Percentiles rank a stretch among this genome's conserved stretches.
Evolutionary conservation across 2,113 vertebrate species (phyloP).

Genomic region (Psophia crepitans): DNA sequence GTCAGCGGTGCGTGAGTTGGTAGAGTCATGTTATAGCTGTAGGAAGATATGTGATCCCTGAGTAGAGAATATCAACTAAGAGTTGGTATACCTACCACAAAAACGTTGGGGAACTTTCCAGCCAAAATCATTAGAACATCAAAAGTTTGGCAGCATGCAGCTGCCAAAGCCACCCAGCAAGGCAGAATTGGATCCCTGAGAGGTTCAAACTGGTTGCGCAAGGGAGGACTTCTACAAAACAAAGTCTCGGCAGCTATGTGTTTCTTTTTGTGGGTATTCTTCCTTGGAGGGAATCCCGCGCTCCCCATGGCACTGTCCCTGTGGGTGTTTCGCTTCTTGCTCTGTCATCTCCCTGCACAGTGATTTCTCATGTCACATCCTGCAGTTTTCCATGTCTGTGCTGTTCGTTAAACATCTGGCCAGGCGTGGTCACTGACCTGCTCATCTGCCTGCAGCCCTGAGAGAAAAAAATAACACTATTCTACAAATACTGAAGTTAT

Average conservation of each 20-base stretch:
- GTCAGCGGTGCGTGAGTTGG: background rate
- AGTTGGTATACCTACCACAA: background rate
- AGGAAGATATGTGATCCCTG: background rate
- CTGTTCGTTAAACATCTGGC: background rate
- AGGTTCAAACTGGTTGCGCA: background rate
- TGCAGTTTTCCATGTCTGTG: background rate
- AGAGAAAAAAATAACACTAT: background rate
- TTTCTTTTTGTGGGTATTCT: background rate
- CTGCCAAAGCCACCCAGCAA: background rate
- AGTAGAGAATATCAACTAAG: background rate
- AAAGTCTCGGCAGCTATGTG: background rate
- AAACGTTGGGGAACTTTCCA: background rate
- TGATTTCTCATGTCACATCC: accelerated
- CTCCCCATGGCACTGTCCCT: no score
- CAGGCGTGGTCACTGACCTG: background rate
- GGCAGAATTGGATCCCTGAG: background rate
- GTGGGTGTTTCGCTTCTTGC: accelerated
- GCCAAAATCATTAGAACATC: background rate
- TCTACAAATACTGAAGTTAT: background rate
- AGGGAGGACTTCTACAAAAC: background rate
- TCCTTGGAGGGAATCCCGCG: background rate
- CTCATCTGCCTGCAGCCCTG: background rate
- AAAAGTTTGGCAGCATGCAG: background rate
- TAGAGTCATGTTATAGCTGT: accelerated
- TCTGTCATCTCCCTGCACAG: background rate